These are phyloP conservation scores for Myotis myotis DNA, from an alignment of 2,797 vertebrate genomes.

Conservation along the genomic window DNA sequence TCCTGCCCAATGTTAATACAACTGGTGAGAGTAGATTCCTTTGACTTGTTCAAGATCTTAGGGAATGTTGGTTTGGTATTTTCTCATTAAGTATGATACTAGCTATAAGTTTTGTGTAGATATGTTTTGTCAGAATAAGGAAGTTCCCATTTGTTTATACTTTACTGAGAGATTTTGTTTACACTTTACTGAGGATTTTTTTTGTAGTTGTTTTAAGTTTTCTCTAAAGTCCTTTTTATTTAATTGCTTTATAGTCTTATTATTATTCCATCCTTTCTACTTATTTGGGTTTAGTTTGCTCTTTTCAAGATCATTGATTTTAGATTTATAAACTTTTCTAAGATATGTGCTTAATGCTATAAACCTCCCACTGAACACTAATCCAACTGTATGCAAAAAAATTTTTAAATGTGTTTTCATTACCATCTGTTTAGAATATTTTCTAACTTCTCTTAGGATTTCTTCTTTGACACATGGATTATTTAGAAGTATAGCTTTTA, in stretches of 20 bases:
- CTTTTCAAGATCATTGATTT: not conserved
- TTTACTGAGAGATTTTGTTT: not conserved
- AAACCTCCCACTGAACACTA: not conserved
- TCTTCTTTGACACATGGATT: not conserved
- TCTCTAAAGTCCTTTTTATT: not conserved
- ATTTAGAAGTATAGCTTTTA: not conserved
- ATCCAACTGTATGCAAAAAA: not conserved
- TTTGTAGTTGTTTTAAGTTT: not conserved
- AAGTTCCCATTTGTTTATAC: not conserved
- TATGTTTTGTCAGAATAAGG: not conserved
- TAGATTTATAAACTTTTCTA: not conserved
- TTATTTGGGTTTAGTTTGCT: not conserved
- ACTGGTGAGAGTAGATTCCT: not conserved
- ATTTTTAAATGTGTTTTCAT: not conserved
- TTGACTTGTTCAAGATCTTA: not conserved
- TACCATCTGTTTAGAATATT: not conserved
- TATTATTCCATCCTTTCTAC: not conserved
- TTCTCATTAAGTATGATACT: not conserved
- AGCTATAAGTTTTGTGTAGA: not conserved
- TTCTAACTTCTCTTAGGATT: not conserved
- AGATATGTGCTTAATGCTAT: not conserved
- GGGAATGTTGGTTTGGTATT: not conserved
- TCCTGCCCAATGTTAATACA: not conserved
- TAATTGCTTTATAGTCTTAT: not conserved
- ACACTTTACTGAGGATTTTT: not conserved